These are phyloP conservation scores for Delichon dasypus DNA, from an alignment of 2,797 vertebrate genomes.

Conservation along the genomic window DNA sequence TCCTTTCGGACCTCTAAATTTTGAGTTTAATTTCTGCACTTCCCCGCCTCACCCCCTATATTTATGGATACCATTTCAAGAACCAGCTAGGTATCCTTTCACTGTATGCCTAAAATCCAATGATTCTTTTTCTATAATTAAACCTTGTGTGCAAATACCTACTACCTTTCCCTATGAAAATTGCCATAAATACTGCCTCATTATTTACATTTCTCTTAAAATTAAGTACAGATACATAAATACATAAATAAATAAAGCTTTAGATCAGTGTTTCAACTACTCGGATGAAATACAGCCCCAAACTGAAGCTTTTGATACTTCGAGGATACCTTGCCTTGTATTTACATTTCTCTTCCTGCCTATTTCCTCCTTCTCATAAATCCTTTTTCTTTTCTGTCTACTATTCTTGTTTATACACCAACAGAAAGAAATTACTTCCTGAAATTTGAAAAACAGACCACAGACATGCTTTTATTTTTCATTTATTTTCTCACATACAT, in stretches of 20 bases:
- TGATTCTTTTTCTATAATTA: background rate
- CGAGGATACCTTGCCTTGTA: background rate
- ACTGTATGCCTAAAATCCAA: background rate
- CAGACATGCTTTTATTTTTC: background rate
- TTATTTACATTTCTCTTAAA: background rate
- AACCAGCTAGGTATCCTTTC: fast-evolving
- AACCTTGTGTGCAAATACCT: background rate
- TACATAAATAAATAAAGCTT: background rate
- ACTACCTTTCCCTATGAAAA: background rate
- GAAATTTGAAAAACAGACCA: background rate
- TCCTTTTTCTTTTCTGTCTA: background rate
- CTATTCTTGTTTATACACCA: background rate
- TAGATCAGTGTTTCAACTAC: background rate
- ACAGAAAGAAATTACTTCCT: background rate
- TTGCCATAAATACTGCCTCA: background rate
- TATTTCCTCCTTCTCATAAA: background rate
- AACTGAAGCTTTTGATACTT: background rate
- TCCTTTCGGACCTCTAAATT: background rate
- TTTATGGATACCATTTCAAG: background rate
- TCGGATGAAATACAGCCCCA: background rate
- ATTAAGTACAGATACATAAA: background rate
- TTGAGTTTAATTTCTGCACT: background rate
- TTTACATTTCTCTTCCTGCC: background rate
- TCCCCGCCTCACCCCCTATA: background rate
- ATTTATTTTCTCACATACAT: background rate